Base-by-base conservation (phyloP, 1,140 invertebrate genomes). In the Penaeus japonicus region DNA sequence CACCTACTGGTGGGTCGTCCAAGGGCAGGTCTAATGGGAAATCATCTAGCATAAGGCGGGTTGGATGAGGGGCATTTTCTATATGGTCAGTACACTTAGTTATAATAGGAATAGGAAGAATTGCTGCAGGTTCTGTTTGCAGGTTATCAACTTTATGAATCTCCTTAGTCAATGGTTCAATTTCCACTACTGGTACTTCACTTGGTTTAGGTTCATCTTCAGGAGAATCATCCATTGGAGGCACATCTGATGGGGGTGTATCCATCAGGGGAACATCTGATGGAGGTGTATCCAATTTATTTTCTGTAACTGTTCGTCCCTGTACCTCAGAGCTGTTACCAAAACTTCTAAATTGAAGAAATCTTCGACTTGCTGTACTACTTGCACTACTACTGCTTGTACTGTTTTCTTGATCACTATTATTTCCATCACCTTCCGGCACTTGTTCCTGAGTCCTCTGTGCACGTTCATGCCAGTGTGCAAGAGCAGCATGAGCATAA, bases 401-500 rank as follows among this genome's bases (percentile, higher is more conserved):
- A 85, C 89, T 89, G 55, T 85, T 89, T 81, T 89, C 89, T 77
- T 85, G 83, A 85, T 85, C 84, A 85, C 84, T 82, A 75, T 27
- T 59, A 59, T 62, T 57, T 57, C 84, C 89, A 39, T 85, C 84
- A 35, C 55, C 89, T 70, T 89, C 84, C 0, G 80, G 55, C 32
- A 85, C 80, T 82, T 53, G 59, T 27, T 81, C 80, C 80, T 88
- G 59, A 82, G 86, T 82, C 73, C 86, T 88, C 79, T 88, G 86
- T 54, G 86, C 86, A 24, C 86, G 86, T 32, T 77, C 81, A 57
- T 90, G 87, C 90, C 90, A 90, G 30, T 89, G 87, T 24, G 84
- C 90, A 22, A 90, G 57, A 10, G 90, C 90, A 17, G 90, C 84
- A 35, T 88, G 88, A 18, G 90, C 90, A 75, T 90, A 90, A 65